phyloP scores from a whole-genome alignment of 2,113 vertebrate genomes.

The Peucedramus taeniatus region DNA sequence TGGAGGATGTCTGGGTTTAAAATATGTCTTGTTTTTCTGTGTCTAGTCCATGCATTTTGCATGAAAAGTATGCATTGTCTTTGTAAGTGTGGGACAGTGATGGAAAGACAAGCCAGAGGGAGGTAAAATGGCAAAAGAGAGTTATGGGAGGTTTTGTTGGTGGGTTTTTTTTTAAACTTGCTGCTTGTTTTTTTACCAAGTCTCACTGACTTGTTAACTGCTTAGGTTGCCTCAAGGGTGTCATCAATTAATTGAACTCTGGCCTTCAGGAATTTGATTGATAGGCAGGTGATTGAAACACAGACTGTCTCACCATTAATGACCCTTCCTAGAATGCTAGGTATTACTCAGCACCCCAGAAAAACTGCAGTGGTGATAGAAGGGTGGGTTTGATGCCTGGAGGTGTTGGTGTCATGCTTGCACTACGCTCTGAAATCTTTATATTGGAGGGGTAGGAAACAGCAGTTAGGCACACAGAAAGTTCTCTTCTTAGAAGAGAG shows the following conservation, averaged over 20 bases:
- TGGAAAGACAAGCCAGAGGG: constrained; percentile 40
- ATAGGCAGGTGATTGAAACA: constrained; percentile 76
- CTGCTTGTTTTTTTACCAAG: constrained; percentile 70
- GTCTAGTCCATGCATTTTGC: background rate
- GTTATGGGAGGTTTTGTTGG: constrained; percentile 51
- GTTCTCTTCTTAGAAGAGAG: background rate
- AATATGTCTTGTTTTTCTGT: constrained; percentile 14
- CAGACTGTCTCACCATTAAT: constrained; percentile 62
- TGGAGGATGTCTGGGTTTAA: background rate
- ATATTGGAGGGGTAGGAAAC: background rate
- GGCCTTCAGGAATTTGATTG: constrained; percentile 71
- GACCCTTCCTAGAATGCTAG: constrained; percentile 52
- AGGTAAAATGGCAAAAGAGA: constrained; percentile 26
- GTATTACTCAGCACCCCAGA: constrained; percentile 58
- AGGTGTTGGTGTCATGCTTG: constrained; percentile 33
- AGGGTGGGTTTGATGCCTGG: constrained; percentile 51
- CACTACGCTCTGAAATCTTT: constrained; percentile 34
- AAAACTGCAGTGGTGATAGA: constrained; percentile 66
- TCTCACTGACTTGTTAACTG: constrained; percentile 76
- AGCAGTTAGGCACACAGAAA: background rate
- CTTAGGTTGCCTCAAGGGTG: constrained; percentile 71
- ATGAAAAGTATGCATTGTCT: constrained; percentile 10
- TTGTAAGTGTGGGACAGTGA: background rate
- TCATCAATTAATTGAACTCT: constrained; percentile 81
- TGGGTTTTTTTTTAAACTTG: background rate